These are phyloP conservation scores for Orchestia grillus DNA, from an alignment of 1,140 invertebrate genomes.

Conservation along the genomic window DNA sequence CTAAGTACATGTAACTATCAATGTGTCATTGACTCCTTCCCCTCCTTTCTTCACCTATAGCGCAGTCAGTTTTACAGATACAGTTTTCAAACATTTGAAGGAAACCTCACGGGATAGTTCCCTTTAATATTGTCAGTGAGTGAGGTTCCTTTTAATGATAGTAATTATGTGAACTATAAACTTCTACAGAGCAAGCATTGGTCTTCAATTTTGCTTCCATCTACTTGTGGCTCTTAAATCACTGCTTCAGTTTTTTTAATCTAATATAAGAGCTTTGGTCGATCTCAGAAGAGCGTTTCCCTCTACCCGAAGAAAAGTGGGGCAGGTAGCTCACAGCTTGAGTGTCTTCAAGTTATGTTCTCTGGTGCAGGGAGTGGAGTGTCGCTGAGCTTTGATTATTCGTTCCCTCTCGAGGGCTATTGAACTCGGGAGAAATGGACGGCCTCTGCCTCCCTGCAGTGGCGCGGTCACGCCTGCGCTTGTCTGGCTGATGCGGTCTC, in stretches of 20 bases:
- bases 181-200: too few relatives aligned
- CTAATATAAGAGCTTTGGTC: not conserved
- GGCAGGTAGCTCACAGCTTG: not conserved
- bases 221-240: not conserved
- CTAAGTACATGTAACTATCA: too few relatives aligned
- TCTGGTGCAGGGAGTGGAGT: not conserved
- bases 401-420: slow-evolving; percentile 23
- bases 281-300: not conserved
- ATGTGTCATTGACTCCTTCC: too few relatives aligned
- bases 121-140: too few relatives aligned
- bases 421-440: slow-evolving; percentile 18
- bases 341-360: not conserved
- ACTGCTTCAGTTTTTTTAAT: not conserved
- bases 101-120: too few relatives aligned
- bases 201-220: too few relatives aligned
- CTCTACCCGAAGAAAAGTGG: not conserved
- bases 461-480: not conserved
- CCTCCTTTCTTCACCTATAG: too few relatives aligned
- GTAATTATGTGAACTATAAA: too few relatives aligned
- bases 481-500: not conserved
- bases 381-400: slow-evolving; percentile 32
- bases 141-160: too few relatives aligned
- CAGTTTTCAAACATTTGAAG: too few relatives aligned
- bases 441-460: not conserved
- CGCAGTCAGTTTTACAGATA: too few relatives aligned